Conservation (phyloP, 2,113 vertebrate species). For the Ia io region DNA sequence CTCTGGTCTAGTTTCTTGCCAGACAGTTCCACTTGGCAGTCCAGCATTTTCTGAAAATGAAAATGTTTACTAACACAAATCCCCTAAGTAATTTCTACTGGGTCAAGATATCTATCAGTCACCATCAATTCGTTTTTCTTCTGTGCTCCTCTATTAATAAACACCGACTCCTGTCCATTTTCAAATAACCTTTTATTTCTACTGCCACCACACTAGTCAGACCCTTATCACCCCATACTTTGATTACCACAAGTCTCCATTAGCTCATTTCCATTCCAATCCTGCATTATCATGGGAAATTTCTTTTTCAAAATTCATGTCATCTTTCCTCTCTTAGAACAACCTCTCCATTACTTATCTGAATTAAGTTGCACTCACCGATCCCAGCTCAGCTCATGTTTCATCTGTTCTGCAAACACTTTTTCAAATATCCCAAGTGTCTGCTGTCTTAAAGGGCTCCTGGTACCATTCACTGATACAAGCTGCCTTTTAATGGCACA, state of each 20-base stretch:
- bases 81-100: not conserved
- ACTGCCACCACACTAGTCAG: not conserved
- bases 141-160: not conserved
- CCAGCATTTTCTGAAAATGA: not conserved
- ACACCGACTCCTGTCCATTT: not conserved
- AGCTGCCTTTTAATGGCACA: not conserved
- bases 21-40: not conserved
- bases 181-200: not conserved
- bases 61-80: not conserved
- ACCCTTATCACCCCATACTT: not conserved
- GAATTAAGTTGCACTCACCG: not conserved
- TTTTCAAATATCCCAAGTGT: not conserved
- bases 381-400: not conserved
- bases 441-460: not conserved
- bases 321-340: not conserved
- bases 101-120: not conserved
- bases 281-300: not conserved
- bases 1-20: not conserved
- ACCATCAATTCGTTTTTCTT: not conserved
- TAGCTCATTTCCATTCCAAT: not conserved
- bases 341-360: not conserved
- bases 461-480: not conserved
- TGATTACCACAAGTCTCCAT: not conserved
- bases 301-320: not conserved
- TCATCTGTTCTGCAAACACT: not conserved